A percentile compares a stretch with the other conserved stretches of the same genome.
Evolutionary conservation across 2,797 vertebrate genomes (phyloP).

Genomic region (Rhinoraja longicauda): DNA sequence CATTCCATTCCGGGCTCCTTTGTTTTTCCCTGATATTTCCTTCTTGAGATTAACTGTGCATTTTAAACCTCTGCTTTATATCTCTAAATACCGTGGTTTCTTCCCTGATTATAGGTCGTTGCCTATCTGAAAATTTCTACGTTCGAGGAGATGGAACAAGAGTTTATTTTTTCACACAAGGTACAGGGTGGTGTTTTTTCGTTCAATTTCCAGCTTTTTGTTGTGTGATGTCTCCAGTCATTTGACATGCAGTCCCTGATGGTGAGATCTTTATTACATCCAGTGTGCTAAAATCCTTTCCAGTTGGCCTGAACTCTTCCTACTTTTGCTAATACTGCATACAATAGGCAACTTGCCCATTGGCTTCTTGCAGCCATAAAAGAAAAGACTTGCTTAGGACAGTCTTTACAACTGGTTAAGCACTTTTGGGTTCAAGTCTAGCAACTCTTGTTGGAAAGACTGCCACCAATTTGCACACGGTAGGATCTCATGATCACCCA

Average conservation of each 20-base stretch:
- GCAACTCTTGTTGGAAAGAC: too few species aligned
- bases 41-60: not conserved
- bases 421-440: too few species aligned
- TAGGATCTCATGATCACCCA: too few species aligned
- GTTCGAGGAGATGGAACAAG: slow-evolving; percentile 92
- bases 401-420: too few species aligned
- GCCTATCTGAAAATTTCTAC: slow-evolving; percentile 93
- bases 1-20: not conserved
- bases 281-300: not conserved
- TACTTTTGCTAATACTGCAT: too few species aligned
- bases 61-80: not conserved
- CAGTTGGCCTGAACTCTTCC: not conserved
- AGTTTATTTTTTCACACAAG: slow-evolving; percentile 98
- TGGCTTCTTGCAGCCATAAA: not conserved
- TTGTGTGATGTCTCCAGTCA: not conserved
- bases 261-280: not conserved
- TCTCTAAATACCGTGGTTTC: not conserved
- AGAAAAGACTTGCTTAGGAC: too few species aligned
- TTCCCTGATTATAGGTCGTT: slow-evolving; percentile 67
- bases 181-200: slow-evolving; percentile 51
- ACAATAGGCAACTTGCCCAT: not conserved
- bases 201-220: not conserved
- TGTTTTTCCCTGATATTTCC: not conserved
- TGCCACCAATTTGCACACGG: too few species aligned
- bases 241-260: not conserved